phyloP scores from a whole-genome alignment of 2,888 invertebrate genomes.

The Autographa pulchrina region DNA sequence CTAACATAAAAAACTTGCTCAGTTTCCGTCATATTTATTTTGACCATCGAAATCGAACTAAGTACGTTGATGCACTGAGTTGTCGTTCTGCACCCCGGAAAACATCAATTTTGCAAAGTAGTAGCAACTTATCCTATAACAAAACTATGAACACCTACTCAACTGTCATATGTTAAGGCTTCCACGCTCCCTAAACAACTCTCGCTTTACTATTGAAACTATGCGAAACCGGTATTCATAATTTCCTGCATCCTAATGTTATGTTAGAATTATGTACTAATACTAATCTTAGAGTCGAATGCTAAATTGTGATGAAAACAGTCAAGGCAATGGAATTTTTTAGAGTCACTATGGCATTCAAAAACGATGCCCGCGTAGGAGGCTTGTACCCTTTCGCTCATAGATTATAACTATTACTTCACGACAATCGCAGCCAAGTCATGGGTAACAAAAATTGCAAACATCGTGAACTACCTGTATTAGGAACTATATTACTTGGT shows the following conservation, averaged over 20 bases:
- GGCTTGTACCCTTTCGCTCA: not conserved
- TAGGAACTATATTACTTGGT: not conserved
- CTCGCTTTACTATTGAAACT: slow-evolving; percentile 1
- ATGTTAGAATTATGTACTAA: not conserved
- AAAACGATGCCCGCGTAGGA: not conserved
- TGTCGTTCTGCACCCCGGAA: too few relatives aligned
- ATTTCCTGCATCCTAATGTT: slow-evolving; percentile 4
- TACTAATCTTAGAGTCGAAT: not conserved
- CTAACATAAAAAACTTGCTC: too few relatives aligned
- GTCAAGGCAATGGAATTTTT: not conserved
- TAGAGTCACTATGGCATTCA: not conserved
- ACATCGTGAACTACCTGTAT: too few relatives aligned
- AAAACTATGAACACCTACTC: not conserved
- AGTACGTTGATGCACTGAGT: too few relatives aligned
- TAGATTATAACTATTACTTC: not conserved
- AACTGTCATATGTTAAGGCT: not conserved
- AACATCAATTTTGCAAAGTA: too few relatives aligned
- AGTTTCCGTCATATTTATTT: too few relatives aligned
- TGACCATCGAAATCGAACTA: too few relatives aligned
- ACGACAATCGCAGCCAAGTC: too few relatives aligned
- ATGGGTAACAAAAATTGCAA: too few relatives aligned
- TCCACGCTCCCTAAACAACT: slow-evolving; percentile 4
- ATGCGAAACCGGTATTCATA: not conserved
- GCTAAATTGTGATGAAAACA: not conserved
- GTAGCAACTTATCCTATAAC: not conserved